Percentiles rank a stretch among this genome's conserved stretches.
Evolutionary conservation across 2,888 invertebrate genomes (phyloP).

Genomic region (Salpingus planirostris): DNA sequence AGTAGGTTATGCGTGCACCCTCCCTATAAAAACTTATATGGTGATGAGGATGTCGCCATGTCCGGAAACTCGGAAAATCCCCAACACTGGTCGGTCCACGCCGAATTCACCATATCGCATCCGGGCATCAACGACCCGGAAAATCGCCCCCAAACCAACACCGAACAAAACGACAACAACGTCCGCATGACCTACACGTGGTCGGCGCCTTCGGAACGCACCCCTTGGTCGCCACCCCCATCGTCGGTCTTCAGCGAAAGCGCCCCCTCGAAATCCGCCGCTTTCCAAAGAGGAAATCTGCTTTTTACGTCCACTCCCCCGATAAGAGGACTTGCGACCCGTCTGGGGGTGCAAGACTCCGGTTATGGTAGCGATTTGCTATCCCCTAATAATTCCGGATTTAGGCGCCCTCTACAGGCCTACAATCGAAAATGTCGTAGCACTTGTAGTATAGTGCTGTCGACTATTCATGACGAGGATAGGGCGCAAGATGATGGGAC

Average conservation of each 20-base stretch:
- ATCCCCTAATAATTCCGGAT: constrained; percentile 37
- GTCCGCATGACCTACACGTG: constrained; percentile 47
- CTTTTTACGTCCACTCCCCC: constrained; percentile 45
- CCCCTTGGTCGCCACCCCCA: constrained; percentile 14
- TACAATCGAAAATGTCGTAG: constrained; percentile 51
- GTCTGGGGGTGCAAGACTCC: constrained; percentile 9
- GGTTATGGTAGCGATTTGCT: constrained; percentile 50
- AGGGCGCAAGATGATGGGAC: constrained; percentile 24
- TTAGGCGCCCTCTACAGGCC: constrained; percentile 30
- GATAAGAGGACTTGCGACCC: constrained; percentile 2
- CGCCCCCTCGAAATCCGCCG: constrained; percentile 25
- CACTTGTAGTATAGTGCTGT: constrained; percentile 59
- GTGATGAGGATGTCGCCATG: constrained; percentile 13
- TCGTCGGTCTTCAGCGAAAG: constrained; percentile 10
- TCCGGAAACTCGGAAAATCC: constrained; percentile 26
- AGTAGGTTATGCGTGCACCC: no score
- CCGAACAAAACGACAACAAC: constrained; percentile 44
- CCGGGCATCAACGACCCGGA: constrained; percentile 37
- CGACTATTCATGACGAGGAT: constrained; percentile 40
- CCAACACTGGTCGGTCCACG: constrained; percentile 61
- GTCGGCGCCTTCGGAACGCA: constrained; percentile 29
- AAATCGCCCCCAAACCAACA: constrained; percentile 36
- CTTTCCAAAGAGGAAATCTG: constrained; percentile 47
- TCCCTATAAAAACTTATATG: no score
- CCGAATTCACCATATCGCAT: constrained; percentile 56